These are phyloP conservation scores for Aurelia sp. DNA, from an alignment of 30 jellyfish, hydroid and myxozoan species.

Conservation along the genomic window DNA sequence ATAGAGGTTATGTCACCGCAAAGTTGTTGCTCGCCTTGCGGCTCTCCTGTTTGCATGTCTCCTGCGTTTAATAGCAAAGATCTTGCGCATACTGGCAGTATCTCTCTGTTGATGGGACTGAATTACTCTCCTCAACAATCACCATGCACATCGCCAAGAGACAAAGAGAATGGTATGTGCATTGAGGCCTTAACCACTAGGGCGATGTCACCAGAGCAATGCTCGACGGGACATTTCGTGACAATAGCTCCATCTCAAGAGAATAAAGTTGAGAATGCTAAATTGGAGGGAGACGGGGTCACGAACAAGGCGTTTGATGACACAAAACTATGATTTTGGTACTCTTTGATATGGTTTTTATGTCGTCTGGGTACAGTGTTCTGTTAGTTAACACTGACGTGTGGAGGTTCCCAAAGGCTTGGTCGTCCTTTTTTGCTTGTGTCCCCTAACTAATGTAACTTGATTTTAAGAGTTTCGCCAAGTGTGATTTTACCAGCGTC, in stretches of 20 bases:
- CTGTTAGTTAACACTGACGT: no score
- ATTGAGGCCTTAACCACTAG: neutral
- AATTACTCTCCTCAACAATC: conserved; percentile 23
- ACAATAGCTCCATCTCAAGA: neutral
- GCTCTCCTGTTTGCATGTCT: conserved; percentile 24
- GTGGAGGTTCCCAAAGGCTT: no score
- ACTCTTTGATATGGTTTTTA: no score
- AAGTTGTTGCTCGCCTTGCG: neutral
- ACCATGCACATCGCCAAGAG: conserved; percentile 12
- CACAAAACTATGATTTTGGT: conserved; percentile 16
- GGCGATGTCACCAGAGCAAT: neutral
- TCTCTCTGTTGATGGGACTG: conserved; percentile 30
- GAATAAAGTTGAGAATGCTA: neutral
- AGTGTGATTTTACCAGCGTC: no score
- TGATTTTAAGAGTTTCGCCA: no score
- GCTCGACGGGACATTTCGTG: neutral
- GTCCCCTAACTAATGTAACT: no score
- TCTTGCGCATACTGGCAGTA: conserved; percentile 52
- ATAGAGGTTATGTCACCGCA: conserved; percentile 25
- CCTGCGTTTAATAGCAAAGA: conserved; percentile 26
- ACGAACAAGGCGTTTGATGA: conserved; percentile 37
- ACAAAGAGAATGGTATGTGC: neutral
- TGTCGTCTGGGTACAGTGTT: no score
- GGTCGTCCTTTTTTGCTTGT: no score
- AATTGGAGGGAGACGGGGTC: conserved; percentile 19